phyloP scores from a whole-genome alignment of 2,797 vertebrate genomes.

The Melanotaenia trifasciata region DNA sequence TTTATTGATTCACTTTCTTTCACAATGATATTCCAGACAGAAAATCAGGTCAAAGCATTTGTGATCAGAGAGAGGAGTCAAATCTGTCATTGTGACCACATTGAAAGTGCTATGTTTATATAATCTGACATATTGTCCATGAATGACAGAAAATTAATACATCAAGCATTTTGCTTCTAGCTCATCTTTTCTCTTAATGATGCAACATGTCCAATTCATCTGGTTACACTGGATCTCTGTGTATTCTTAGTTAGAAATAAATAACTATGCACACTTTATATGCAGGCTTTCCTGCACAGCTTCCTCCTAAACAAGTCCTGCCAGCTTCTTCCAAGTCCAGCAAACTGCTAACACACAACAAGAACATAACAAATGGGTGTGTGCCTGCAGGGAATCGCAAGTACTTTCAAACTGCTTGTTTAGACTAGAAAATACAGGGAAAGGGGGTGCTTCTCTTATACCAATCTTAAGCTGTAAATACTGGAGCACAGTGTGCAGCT shows the following conservation, averaged over 20 bases:
- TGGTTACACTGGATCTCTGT: neutral
- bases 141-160: neutral
- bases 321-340: constrained; percentile 25
- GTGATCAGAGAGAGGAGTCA: no score
- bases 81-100: no score
- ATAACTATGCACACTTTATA: neutral
- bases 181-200: neutral
- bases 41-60: neutral
- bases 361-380: constrained; percentile 1
- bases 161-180: neutral
- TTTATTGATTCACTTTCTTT: neutral
- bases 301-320: constrained; percentile 5
- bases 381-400: constrained; percentile 23
- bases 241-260: neutral
- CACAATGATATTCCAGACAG: neutral
- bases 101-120: no score
- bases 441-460: neutral
- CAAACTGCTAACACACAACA: constrained; percentile 18
- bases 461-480: constrained; percentile 6
- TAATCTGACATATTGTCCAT: no score
- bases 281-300: constrained; percentile 11
- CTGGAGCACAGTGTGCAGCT: neutral
- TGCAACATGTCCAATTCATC: neutral
- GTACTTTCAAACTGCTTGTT: constrained; percentile 1
- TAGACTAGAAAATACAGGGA: constrained; percentile 2